These are phyloP conservation scores for Chaetoderma sp. DNA, from an alignment of 2,888 invertebrate species.

Conservation along the genomic window DNA sequence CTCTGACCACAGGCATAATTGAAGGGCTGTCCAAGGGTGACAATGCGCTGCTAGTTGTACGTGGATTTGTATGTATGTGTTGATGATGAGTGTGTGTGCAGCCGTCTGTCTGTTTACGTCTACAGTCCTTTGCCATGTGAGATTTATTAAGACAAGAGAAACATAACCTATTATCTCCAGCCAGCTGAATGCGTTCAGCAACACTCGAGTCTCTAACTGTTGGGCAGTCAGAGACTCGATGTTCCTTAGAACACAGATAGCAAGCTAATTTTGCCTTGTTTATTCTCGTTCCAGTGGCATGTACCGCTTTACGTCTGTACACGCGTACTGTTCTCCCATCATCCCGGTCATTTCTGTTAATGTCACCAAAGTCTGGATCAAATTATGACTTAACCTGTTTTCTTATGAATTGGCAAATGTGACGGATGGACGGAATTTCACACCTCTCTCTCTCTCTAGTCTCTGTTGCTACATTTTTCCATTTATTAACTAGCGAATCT, in stretches of 20 bases:
- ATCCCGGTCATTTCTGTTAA: not conserved
- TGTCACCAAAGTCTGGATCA: conserved; percentile 23
- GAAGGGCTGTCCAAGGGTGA: conserved; percentile 1
- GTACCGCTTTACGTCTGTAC: not conserved
- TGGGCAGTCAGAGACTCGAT: conserved; percentile 10
- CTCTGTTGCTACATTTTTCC: conserved; percentile 3
- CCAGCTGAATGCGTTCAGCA: not conserved
- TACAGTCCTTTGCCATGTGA: not conserved
- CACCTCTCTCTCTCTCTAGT: conserved; percentile 15
- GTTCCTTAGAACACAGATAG: not conserved
- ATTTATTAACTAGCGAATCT: conserved; percentile 2
- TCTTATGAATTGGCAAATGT: conserved; percentile 12
- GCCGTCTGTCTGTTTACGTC: not conserved
- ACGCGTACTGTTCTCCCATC: not conserved
- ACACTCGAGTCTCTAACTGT: not conserved
- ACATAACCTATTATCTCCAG: not conserved
- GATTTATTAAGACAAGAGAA: conserved; percentile 6
- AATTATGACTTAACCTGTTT: conserved; percentile 9
- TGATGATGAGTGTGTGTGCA: conserved; percentile 8
- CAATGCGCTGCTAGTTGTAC: not conserved
- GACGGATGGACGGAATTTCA: not conserved
- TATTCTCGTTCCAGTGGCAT: not conserved
- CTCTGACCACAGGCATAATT: conserved; percentile 14
- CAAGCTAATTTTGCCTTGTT: not conserved
- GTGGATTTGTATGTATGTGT: conserved; percentile 13